Evolutionary conservation across 1,140 invertebrate species (phyloP), one percentile per base, ranked within the genome.

Genomic region (Lutraria rhynchaena): DNA sequence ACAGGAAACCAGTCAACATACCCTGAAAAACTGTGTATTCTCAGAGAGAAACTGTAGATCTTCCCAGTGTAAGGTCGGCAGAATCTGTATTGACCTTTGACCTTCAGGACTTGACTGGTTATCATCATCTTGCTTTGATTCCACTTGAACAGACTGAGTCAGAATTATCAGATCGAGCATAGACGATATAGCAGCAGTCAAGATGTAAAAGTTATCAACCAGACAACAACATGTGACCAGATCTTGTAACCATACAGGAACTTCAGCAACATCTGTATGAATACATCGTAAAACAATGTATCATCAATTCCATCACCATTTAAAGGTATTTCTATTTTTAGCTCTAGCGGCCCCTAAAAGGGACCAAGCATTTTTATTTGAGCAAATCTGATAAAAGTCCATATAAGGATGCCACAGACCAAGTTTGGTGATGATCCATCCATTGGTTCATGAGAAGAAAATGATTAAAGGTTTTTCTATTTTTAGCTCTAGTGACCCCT

Each of bases 111-210:
- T n/a, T 19, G 57, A 53, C 11, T 67, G 61, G 53, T 71, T 69
- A 29, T 58, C 55, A 17, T 58, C 19, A 44, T 73, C 69, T 31
- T 19, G 1, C 33, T 58, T 57, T 57, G 11, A 51, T 80, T 55
- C 81, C 74, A 74, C 53, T 60, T 90, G 88, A 7, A 92, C 89
- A 41, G 92, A 92, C 81, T 90, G 89, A 7, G 92, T 91, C 27
- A 93, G 87, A 37, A 94, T 94, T 49, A 96, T 95, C 13, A 96
- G 91, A 88, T 97, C 96, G 27, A 97, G 92, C n/a, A 96, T 91
- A 4, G 96, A 95, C 1, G 94, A 94, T 24, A 96, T 95, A 5
- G 95, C 94, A 0, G 94, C 93, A 27, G 96, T 92, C 85, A 96
- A 95, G 1, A 96, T 91, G 44, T 89, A 89, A 92, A 94, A 91